These are phyloP conservation scores for Trachelus tabidus DNA, from an alignment of 2,888 invertebrate species.

Conservation along the genomic window DNA sequence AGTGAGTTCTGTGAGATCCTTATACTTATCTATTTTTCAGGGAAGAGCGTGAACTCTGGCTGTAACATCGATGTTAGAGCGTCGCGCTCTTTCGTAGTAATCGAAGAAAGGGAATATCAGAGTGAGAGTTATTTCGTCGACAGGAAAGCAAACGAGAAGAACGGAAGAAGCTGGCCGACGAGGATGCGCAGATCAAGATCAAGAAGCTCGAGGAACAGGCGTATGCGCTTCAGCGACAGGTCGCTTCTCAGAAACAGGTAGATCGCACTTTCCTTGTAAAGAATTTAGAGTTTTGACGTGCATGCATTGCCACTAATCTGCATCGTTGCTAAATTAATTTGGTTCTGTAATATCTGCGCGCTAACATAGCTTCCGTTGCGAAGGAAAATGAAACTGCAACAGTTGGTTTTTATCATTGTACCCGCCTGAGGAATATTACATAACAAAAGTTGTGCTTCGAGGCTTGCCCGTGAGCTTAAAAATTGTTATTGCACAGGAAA, in stretches of 20 bases:
- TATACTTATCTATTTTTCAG: background rate
- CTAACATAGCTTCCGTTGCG: background rate
- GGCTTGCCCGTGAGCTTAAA: background rate
- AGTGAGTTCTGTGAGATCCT: constrained; percentile 61
- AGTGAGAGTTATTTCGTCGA: constrained; percentile 61
- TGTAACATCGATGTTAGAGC: background rate
- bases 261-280: constrained; percentile 56
- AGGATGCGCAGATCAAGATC: constrained; percentile 93
- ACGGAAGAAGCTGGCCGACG: constrained; percentile 90
- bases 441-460: background rate
- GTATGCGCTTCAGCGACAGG: constrained; percentile 90
- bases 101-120: constrained; percentile 83
- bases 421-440: background rate
- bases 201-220: constrained; percentile 95
- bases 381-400: background rate
- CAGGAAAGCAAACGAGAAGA: constrained; percentile 93
- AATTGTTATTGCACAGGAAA: background rate
- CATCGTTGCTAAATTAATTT: constrained; percentile 32
- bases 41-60: background rate
- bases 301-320: constrained; percentile 48
- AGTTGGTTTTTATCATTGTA: background rate
- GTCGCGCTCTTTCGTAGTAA: background rate
- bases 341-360: background rate
- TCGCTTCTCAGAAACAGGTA: constrained; percentile 85
- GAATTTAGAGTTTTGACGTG: constrained; percentile 13